Evolutionary conservation across 1,140 invertebrate genomes (phyloP).

Genomic region (Formica selysi): DNA sequence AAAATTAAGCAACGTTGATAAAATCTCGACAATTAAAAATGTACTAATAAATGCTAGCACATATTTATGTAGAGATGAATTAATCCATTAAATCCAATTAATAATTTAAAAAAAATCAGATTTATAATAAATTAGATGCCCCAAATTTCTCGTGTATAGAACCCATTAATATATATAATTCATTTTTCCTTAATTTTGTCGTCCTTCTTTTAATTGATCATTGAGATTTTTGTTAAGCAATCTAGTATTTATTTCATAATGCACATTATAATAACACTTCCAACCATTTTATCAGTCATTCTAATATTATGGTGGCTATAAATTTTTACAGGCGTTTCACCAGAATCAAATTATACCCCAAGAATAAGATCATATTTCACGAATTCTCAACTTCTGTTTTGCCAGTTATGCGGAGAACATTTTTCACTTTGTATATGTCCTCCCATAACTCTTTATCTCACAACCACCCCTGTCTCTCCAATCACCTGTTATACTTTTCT

Average conservation of each 20-base stretch:
- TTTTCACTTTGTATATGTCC: neutral
- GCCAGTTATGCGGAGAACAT: neutral
- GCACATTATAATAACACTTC: neutral
- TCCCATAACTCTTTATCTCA: neutral
- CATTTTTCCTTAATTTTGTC: neutral
- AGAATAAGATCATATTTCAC: neutral
- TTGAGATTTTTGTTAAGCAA: neutral
- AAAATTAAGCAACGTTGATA: too few species aligned
- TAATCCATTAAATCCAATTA: too few species aligned
- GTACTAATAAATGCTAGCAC: too few species aligned
- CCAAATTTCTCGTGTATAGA: too few species aligned
- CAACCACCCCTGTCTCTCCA: neutral
- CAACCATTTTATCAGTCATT: neutral
- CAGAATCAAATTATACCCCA: constrained; percentile 8
- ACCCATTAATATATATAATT: neutral
- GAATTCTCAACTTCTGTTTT: neutral
- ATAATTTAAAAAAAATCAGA: too few species aligned
- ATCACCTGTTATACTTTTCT: constrained; percentile 4
- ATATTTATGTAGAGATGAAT: too few species aligned
- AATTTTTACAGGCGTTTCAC: neutral
- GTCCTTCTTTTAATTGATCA: neutral
- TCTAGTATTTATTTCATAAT: neutral
- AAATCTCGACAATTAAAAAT: too few species aligned
- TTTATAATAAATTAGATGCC: too few species aligned
- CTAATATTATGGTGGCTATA: neutral